These are phyloP conservation scores for Ardeotis arabs DNA, from an alignment of 2,113 vertebrate species.

Conservation along the genomic window DNA sequence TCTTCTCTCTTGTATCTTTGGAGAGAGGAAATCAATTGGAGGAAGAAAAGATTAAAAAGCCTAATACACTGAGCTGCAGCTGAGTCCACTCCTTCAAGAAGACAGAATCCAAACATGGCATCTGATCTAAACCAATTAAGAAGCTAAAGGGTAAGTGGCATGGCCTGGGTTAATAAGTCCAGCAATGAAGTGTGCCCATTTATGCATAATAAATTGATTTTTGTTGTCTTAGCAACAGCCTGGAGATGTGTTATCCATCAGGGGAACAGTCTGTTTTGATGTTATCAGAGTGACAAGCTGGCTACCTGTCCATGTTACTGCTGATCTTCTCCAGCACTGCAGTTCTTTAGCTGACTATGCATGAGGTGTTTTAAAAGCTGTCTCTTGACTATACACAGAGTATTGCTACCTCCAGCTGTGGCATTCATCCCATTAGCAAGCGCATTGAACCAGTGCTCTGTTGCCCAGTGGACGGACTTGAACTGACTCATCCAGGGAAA, in stretches of 20 bases:
- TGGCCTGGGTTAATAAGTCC: background rate
- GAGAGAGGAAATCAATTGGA: background rate
- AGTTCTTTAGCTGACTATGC: background rate
- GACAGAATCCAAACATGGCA: background rate
- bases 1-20: background rate
- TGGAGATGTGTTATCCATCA: background rate
- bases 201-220: conserved; percentile 3
- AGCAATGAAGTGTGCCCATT: background rate
- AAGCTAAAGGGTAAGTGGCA: background rate
- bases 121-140: conserved; percentile 4
- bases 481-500: background rate
- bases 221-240: conserved; percentile 49
- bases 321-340: background rate
- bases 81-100: background rate
- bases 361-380: background rate
- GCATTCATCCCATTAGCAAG: background rate
- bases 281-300: conserved; percentile 38
- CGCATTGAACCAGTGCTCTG: background rate
- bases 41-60: background rate
- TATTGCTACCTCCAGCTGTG: background rate
- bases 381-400: background rate
- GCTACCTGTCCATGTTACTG: conserved; percentile 8
- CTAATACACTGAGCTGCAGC: background rate
- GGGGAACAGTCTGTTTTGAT: background rate
- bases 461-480: background rate